Base-by-base conservation (phyloP, 2,888 invertebrate species). In the Entomobrya multifasciata region DNA sequence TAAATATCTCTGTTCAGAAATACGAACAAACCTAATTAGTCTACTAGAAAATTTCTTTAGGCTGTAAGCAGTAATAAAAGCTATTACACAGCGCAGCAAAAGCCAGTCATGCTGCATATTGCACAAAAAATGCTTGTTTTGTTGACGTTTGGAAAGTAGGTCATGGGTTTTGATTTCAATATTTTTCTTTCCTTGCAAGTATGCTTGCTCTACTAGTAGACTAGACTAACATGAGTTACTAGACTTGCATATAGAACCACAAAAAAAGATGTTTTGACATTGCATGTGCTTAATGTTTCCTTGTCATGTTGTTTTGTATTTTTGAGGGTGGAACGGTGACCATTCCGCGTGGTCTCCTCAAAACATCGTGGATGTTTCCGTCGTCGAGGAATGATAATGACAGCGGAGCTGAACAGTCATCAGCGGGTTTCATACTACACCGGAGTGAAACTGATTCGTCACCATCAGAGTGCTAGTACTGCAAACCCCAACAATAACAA, bases 291-390 rank as follows among this genome's bases (percentile, higher is more conserved):
- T 72, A 72, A 72, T 72, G 47, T 49, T 72, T 52, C 49, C 52
- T 25, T 72, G 47, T 72, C 30, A 17, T 70, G 47, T 72, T 72
- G 72, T 72, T 55, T 55, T 70, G 10, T 70, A 62, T 65, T 62
- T 62, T 83, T 47, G 83, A 84, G 84, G 78, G 84, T 84, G 77
- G 78, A 78, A 67, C 84, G 67, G 84, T 84, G 77, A 84, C 84
- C 77, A 67, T 81, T 81, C 25, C 49, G 47, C 41, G 79, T 83
- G 83, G 83, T 83, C 83, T 44, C 47, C 79, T 36, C 25, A 65
- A 47, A 55, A 67, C 83, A 76, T 62, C 55, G 78, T 78, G 77
- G 84, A 84, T 84, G 84, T 78, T 67, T 52, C 79, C 79, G 65
- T 67, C 67, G 41, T 57, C 57, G 84, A 52, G 70, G 70, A 22